Evolutionary conservation across 2,113 vertebrate genomes (phyloP), one percentile per base, ranked within the genome.

Genomic region (Uria lomvia): DNA sequence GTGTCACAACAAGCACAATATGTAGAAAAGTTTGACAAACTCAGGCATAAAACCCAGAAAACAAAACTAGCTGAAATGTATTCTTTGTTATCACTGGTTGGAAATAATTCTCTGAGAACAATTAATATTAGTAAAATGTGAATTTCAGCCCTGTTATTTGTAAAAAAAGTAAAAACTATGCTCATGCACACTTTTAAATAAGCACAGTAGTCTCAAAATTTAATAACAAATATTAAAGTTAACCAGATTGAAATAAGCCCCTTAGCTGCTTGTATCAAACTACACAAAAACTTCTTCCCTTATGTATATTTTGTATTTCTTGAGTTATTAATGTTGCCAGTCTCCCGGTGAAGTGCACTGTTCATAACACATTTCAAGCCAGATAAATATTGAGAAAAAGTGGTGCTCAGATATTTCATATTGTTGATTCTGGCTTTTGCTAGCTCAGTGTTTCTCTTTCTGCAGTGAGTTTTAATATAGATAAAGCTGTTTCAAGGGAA

Each of bases 171-270:
- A 22, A 81, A 78, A 90, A 26, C 1, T 1, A 14, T n/a, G 8
- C 4, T 50, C 10, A 9, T 12, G 2, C 1, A 60, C 14, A 63
- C 4, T 73, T 93, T 70, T 58, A 81, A 84, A 66, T 43, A 83
- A 83, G 9, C 8, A 56, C 15, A 52, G 15, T 22, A 68, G 3
- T 52, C 34, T 86, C 34, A n/a, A 32, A 42, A 60, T 73, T 67
- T 83, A 56, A n/a, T 68, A 68, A 45, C 3, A 78, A 74, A 50
- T 59, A 29, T 22, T 63, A 22, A 88, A 67, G 45, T 40, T 53
- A 19, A 63, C 2, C 6, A 27, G 1, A 26, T 3, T 59, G n/a
- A 79, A 90, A 53, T 34, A 47, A 68, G 2, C 0, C 4, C 3
- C 1, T 17, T 86, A 67, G 2, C 8, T 68, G 23, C 55, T 56